These are phyloP conservation scores for Drosophila infuscata DNA, from an alignment of 2,888 invertebrate species.

Conservation along the genomic window DNA sequence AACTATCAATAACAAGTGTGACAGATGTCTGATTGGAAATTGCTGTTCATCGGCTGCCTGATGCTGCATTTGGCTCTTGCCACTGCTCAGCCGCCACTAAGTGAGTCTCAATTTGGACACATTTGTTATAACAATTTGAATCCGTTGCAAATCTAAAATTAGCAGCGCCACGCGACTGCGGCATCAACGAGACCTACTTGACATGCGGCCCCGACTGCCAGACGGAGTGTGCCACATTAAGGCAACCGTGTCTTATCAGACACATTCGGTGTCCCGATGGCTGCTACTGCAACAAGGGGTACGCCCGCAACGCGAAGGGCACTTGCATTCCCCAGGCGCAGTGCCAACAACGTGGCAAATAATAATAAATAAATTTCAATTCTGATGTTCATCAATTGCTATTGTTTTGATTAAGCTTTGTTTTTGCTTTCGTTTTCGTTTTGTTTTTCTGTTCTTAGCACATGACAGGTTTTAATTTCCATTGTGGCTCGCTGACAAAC, in stretches of 20 bases:
- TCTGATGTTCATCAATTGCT: slow-evolving; percentile 16
- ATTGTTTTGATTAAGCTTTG: not conserved
- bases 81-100: slow-evolving; percentile 31
- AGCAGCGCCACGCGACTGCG: slow-evolving; percentile 65
- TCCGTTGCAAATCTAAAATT: not conserved
- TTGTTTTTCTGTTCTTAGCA: slow-evolving; percentile 1
- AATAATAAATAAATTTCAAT: slow-evolving; percentile 1
- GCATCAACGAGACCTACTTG: slow-evolving; percentile 68
- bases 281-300: slow-evolving; percentile 82
- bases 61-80: slow-evolving; percentile 12
- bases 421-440: not conserved
- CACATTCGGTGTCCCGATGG: slow-evolving; percentile 80
- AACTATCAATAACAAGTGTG: slow-evolving; percentile 9
- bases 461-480: slow-evolving; percentile 10
- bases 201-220: slow-evolving; percentile 80
- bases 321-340: slow-evolving; percentile 67
- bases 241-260: slow-evolving; percentile 70
- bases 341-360: slow-evolving; percentile 18
- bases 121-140: not conserved
- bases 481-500: not conserved
- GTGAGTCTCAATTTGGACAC: slow-evolving; percentile 37
- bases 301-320: slow-evolving; percentile 70
- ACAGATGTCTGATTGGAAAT: slow-evolving; percentile 34
- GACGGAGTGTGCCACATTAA: slow-evolving; percentile 79
- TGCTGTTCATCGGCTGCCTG: slow-evolving; percentile 43